Base-by-base conservation (phyloP, 2,888 invertebrate species). In the Stenurella melanura region DNA sequence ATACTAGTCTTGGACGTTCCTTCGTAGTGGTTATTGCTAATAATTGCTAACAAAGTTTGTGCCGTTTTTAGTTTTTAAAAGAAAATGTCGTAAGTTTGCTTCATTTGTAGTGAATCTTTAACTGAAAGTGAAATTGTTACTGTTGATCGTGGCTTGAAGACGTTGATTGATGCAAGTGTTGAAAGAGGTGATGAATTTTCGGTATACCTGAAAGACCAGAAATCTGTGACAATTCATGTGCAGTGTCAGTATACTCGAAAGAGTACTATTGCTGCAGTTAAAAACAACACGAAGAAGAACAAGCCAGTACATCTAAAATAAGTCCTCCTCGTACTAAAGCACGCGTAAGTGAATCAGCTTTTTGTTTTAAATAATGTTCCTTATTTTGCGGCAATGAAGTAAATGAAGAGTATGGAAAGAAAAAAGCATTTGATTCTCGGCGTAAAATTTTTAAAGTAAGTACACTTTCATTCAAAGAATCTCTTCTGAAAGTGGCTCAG, bases 331-430 rank as follows among this genome's bases (percentile, higher is more conserved):
- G 82, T 76, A 78, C 79, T 66, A 85, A 83, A 84, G 67, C 79
- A 74, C 83, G 84, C 64, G 34, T 78, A 19, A 86, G 82, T 84
- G 84, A 85, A 79, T 85, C 84, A 80, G 80, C 70, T 82, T 86
- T 85, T 84, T 84, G 82, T 85, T 85, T 83, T 78, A 81, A 83
- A 83, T 75, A 84, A 74, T 73, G 17, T 70, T 85, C 83, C 74
- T 81, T 84, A 84, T 88, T 88, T 87, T 88, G 88, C 85, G 86
- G 87, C 80, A 67, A 88, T 80, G 80, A 80, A 79, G 84, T 84
- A 84, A 80, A 86, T 86, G 86, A 86, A 83, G 80, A 81, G 78
- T 77, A 78, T 84, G 86, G 88, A 78, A 86, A 75, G 77, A 87
- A 84, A 84, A 86, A 86, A 83, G 56, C 82, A 58, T 69, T 21